Percentiles rank a stretch among this genome's conserved stretches.
These are phyloP conservation scores for Empis stercorea DNA, from an alignment of 2,888 invertebrate species.

Conservation along the genomic window DNA sequence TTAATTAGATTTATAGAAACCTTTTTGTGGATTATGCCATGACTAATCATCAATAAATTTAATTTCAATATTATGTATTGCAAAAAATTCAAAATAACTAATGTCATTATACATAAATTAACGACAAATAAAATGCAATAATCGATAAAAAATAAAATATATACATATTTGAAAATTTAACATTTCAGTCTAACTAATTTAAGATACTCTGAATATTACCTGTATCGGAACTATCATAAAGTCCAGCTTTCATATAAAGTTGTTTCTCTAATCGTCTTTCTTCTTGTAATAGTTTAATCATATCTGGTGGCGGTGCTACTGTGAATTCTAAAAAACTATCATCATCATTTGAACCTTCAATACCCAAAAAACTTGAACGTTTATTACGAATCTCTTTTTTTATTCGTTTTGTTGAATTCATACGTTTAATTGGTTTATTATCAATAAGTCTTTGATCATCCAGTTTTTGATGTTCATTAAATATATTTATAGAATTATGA, in stretches of 20 bases:
- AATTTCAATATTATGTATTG: too few species aligned
- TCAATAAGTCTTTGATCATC: slow-evolving; percentile 15
- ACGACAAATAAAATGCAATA: too few species aligned
- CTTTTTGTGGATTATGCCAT: too few species aligned
- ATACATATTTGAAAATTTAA: too few species aligned
- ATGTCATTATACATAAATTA: too few species aligned
- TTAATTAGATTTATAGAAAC: too few species aligned
- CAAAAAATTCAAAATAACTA: too few species aligned
- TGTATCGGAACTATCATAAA: slow-evolving; percentile 54
- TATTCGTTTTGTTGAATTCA: slow-evolving; percentile 72
- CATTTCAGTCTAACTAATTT: too few species aligned
- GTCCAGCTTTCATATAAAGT: slow-evolving; percentile 56
- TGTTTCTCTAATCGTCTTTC: slow-evolving; percentile 67
- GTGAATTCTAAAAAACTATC: slow-evolving; percentile 56
- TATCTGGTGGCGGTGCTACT: slow-evolving; percentile 62
- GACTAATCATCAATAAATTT: too few species aligned
- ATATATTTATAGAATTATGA: slow-evolving; percentile 8
- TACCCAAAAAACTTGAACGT: slow-evolving; percentile 72
- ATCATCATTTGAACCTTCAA: slow-evolving; percentile 59
- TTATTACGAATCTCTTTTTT: slow-evolving; percentile 75
- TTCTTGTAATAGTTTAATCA: slow-evolving; percentile 65
- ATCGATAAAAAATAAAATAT: too few species aligned
- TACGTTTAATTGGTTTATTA: slow-evolving; percentile 47
- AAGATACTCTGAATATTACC: slow-evolving; percentile 16
- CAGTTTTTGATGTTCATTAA: not conserved